Percentiles rank a stretch among this genome's conserved stretches.
Conservation (phyloP, 2,113 vertebrate genomes). For the Halichoerus grypus region DNA sequence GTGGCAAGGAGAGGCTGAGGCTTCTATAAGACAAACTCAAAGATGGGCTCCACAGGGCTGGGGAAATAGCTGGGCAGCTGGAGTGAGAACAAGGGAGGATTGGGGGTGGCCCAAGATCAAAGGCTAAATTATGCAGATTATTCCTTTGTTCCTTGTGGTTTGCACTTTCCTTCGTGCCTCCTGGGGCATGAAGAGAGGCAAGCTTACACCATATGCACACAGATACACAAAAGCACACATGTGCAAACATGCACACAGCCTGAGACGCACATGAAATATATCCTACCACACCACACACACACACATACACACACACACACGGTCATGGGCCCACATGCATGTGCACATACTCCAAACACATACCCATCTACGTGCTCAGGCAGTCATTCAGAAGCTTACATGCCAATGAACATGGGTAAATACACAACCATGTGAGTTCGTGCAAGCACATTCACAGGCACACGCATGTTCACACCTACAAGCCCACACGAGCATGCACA, state of each 20-base stretch:
- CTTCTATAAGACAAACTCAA: constrained; percentile 54
- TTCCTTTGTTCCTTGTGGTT: constrained; percentile 74
- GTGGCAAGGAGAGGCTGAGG: neutral
- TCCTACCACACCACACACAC: neutral
- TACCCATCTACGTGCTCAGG: neutral
- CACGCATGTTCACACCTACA: neutral
- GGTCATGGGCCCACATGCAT: neutral
- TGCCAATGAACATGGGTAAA: neutral
- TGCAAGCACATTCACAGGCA: neutral
- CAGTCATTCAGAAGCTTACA: neutral
- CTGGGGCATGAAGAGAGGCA: constrained; percentile 41
- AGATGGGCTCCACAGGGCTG: constrained; percentile 28
- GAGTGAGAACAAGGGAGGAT: constrained; percentile 47
- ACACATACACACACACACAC: neutral
- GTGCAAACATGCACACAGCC: neutral
- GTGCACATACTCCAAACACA: neutral
- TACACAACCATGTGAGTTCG: neutral
- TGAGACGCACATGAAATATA: neutral
- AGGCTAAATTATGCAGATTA: constrained; percentile 79
- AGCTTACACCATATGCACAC: constrained; percentile 35
- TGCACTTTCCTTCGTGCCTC: constrained; percentile 57
- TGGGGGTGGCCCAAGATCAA: constrained; percentile 73
- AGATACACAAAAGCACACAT: constrained; percentile 27
- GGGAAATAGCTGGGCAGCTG: constrained; percentile 63
- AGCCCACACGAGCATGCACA: neutral